phyloP scores from a whole-genome alignment of 2,888 invertebrate species.

The Marronus borbonicus region DNA sequence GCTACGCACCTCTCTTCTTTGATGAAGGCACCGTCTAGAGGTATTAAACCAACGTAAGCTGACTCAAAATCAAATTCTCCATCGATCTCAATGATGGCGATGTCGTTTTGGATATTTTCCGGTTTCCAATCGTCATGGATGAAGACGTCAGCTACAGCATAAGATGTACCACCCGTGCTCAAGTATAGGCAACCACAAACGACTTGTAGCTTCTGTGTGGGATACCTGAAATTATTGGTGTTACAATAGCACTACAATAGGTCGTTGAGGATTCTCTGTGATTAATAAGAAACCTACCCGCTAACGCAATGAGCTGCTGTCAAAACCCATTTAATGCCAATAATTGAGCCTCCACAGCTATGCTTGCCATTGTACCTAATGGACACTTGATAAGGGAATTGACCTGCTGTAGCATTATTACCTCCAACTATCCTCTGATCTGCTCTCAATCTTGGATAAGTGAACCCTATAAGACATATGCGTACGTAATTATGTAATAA shows the following conservation, averaged over 20 bases:
- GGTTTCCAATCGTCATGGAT: slow-evolving; percentile 16
- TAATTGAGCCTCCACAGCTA: slow-evolving; percentile 45
- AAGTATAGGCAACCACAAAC: slow-evolving; percentile 11
- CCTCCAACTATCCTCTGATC: slow-evolving; percentile 44
- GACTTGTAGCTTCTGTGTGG: neutral
- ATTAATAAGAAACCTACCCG: slow-evolving; percentile 5
- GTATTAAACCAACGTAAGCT: neutral
- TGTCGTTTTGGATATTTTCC: slow-evolving; percentile 8
- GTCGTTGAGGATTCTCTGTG: neutral
- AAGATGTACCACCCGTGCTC: slow-evolving; percentile 2
- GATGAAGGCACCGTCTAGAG: neutral
- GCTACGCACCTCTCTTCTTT: neutral
- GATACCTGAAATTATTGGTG: neutral
- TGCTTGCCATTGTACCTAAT: slow-evolving; percentile 37
- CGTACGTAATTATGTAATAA: too few species aligned
- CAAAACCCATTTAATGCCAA: slow-evolving; percentile 24
- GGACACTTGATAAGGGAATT: slow-evolving; percentile 49
- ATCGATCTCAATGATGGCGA: slow-evolving; percentile 28
- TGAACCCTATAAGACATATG: too few species aligned
- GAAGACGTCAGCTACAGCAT: slow-evolving; percentile 1
- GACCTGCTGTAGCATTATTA: slow-evolving; percentile 36
- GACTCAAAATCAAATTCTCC: neutral
- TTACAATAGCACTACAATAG: neutral
- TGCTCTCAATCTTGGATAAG: too few species aligned
- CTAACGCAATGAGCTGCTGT: slow-evolving; percentile 48